Base-by-base conservation (phyloP, 2,888 invertebrate species). In the Stenolophus ochropezus region DNA sequence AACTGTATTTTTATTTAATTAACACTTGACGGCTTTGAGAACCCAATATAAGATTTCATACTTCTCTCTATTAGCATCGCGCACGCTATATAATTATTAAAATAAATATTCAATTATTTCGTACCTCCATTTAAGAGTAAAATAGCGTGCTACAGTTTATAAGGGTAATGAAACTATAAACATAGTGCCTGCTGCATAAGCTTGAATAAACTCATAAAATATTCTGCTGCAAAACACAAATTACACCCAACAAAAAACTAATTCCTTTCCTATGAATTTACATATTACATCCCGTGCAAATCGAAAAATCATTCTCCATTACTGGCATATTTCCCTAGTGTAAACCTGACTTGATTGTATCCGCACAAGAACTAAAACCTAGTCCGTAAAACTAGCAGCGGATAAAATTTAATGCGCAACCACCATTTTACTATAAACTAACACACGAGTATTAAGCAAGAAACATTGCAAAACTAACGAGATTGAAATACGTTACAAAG, bases 271-370 rank as follows among this genome's bases (percentile, higher is more conserved):
- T 42, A 42, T 42, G 33, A 0, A 51, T 51, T 51, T 51, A 5
- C 51, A 51, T 51, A 51, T 51, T 51, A 51, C 51, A 51, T 51
- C 16, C 49, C 51, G 11, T 5, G 51, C 16, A 51, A 51, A 51
- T 51, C 51, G 51, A 51, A 51, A 51, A 51, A 51, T 51, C 51
- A 14, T 51, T 16, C 2, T 16, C 33, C 33, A 42, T 42, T 42
- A 42, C 33, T 4, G 33, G 51, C 51, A 51, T 51, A 51, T 51
- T 51, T 51, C 51, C 51, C 51, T 4, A 51, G 51, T 51, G 51
- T 51, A 51, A 51, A 51, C 51, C 51, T 16, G 51, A 14, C 51
- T 51, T 51, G 51, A 51, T 51, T 51, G 51, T 51, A 51, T 51
- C 51, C 33, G 33, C 2, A 8, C 3, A 33, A 33, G 1, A 33